A percentile compares a stretch with the other conserved stretches of the same genome.
These are phyloP conservation scores for Machimus atricapillus DNA, from an alignment of 2,888 invertebrate species.

Conservation along the genomic window DNA sequence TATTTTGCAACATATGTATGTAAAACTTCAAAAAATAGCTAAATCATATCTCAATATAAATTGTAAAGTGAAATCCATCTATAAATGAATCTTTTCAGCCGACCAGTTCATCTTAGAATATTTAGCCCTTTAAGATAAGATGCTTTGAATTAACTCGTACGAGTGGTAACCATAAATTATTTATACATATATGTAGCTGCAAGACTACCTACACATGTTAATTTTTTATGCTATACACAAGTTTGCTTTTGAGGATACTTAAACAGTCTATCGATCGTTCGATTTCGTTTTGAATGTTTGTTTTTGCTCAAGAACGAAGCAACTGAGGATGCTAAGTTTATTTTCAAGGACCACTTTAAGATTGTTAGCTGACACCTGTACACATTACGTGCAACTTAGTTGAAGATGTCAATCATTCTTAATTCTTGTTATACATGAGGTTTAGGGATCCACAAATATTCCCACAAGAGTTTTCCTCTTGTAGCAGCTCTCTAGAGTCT, in stretches of 20 bases:
- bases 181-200: not conserved
- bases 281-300: not conserved
- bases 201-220: not conserved
- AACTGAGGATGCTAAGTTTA: not conserved
- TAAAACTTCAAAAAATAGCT: no score
- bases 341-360: not conserved
- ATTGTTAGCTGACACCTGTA: not conserved
- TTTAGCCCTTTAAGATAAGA: no score
- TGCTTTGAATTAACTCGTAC: no score
- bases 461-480: not conserved
- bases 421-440: not conserved
- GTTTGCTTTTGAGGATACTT: not conserved
- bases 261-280: not conserved
- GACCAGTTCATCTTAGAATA: no score
- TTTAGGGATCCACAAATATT: not conserved
- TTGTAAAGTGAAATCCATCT: no score
- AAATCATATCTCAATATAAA: no score
- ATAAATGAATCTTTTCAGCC: no score
- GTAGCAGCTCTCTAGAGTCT: not conserved
- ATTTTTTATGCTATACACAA: conserved; percentile 5
- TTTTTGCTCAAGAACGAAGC: not conserved
- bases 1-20: no score
- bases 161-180: not conserved
- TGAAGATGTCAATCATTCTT: not conserved
- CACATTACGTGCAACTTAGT: not conserved